A percentile compares a stretch with the other conserved stretches of the same genome.
Conservation (phyloP, 1,140 invertebrate species). For the Papilio polyxenes region DNA sequence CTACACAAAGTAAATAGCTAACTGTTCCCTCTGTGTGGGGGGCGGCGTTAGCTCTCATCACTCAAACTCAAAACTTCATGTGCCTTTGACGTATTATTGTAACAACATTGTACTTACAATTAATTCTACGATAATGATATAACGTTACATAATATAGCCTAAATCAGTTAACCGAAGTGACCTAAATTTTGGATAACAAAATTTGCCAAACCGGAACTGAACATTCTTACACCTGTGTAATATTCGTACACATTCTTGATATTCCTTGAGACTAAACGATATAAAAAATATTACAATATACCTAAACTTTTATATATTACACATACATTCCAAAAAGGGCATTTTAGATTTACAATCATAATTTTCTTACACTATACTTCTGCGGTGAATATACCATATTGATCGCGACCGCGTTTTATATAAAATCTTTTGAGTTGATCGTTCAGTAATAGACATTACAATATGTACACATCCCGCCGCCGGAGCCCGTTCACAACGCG, state of each 20-base stretch:
- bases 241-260: conserved; percentile 47
- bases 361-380: conserved; percentile 62
- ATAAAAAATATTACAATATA: conserved; percentile 76
- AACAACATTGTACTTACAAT: conserved; percentile 78
- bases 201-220: conserved; percentile 34
- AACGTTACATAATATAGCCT: conserved; percentile 46
- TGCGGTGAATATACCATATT: conserved; percentile 42
- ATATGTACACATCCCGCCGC: conserved; percentile 14
- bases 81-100: conserved; percentile 68
- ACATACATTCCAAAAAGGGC: conserved; percentile 72
- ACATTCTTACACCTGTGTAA: conserved; percentile 45
- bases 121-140: conserved; percentile 65
- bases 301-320: conserved; percentile 77
- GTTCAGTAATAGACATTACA: not conserved
- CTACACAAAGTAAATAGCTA: conserved; percentile 71
- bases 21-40: conserved; percentile 60
- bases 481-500: conserved; percentile 24
- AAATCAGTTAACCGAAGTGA: conserved; percentile 28
- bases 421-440: conserved; percentile 16
- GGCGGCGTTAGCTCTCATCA: conserved; percentile 66
- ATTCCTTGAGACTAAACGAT: conserved; percentile 58
- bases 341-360: conserved; percentile 76
- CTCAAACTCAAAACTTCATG: conserved; percentile 67
- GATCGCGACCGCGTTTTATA: conserved; percentile 13
- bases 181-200: conserved; percentile 26